Evolutionary conservation across 1,140 invertebrate genomes (phyloP).

Genomic region (Lepidurus arcticus): DNA sequence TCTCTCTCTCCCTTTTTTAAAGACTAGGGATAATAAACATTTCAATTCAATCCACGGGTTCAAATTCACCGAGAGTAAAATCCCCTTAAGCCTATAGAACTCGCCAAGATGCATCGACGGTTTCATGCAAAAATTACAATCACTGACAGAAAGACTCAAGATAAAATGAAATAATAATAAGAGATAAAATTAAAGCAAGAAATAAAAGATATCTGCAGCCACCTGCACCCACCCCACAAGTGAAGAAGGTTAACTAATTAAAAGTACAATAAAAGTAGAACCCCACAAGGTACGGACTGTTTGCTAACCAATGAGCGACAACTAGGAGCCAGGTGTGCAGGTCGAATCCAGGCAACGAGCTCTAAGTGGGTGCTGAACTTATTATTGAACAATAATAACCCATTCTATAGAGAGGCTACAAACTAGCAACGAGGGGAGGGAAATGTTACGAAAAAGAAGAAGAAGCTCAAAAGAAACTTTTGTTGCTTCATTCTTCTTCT

Average conservation of each 20-base stretch:
- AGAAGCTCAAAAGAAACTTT: not conserved
- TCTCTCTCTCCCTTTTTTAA: not conserved
- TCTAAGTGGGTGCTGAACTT: not conserved
- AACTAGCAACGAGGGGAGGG: constrained; percentile 13
- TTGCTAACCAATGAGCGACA: constrained; percentile 17
- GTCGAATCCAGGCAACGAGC: constrained; percentile 20
- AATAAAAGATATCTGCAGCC: not conserved
- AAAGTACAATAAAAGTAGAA: not conserved
- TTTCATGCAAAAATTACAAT: no score
- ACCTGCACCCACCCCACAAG: not conserved
- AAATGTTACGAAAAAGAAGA: constrained; percentile 11
- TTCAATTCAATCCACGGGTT: not conserved
- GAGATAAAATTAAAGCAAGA: not conserved
- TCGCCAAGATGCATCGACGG: no score
- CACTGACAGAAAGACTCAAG: no score
- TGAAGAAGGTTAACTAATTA: not conserved
- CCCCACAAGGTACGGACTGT: not conserved
- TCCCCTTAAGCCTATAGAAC: no score
- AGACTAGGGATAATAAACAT: not conserved
- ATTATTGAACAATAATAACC: constrained; percentile 8
- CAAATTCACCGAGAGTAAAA: no score
- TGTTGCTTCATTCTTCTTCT: constrained; percentile 11
- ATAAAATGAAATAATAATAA: no score
- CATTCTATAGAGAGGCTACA: not conserved
- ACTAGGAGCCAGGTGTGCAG: constrained; percentile 20